Evolutionary conservation across 2,113 vertebrate species (phyloP).

Genomic region (Pseudorasbora parva): DNA sequence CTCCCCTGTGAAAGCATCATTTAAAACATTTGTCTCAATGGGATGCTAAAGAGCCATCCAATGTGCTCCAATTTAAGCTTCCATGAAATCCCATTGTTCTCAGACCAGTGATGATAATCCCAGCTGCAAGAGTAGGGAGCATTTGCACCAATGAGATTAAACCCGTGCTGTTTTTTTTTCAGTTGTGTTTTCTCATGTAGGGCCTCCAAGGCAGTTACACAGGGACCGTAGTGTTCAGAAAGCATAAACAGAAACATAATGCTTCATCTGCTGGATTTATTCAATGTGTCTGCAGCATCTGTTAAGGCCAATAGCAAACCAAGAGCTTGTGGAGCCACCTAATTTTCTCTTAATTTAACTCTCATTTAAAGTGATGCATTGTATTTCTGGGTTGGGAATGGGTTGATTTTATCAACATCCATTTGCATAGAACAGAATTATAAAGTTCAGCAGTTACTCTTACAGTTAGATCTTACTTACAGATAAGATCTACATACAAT

Average conservation of each 20-base stretch:
- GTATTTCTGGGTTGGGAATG: neutral
- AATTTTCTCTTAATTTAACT: conserved; percentile 41
- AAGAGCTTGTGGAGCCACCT: conserved; percentile 21
- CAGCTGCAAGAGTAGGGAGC: conserved; percentile 54
- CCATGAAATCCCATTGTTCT: conserved; percentile 70
- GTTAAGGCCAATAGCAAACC: conserved; percentile 55
- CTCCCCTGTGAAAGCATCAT: conserved; percentile 67
- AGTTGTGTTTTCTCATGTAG: conserved; percentile 55
- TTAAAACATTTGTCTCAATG: conserved; percentile 70
- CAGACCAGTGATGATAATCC: conserved; percentile 63
- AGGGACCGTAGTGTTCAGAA: conserved; percentile 40
- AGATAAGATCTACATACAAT: neutral
- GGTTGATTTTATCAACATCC: neutral
- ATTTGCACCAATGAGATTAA: conserved; percentile 42
- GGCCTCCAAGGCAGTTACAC: conserved; percentile 44
- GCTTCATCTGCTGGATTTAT: conserved; percentile 63
- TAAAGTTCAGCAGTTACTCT: neutral
- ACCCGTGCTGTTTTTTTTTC: conserved; percentile 62
- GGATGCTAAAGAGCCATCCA: conserved; percentile 72
- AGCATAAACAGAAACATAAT: conserved; percentile 59
- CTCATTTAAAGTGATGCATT: conserved; percentile 28
- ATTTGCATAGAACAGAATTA: neutral
- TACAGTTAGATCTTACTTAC: too few species aligned
- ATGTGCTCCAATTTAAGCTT: conserved; percentile 71
- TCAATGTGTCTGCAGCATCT: conserved; percentile 69